These are phyloP conservation scores for Monoplex corrugatus DNA, from an alignment of 2,888 invertebrate genomes.

Conservation along the genomic window DNA sequence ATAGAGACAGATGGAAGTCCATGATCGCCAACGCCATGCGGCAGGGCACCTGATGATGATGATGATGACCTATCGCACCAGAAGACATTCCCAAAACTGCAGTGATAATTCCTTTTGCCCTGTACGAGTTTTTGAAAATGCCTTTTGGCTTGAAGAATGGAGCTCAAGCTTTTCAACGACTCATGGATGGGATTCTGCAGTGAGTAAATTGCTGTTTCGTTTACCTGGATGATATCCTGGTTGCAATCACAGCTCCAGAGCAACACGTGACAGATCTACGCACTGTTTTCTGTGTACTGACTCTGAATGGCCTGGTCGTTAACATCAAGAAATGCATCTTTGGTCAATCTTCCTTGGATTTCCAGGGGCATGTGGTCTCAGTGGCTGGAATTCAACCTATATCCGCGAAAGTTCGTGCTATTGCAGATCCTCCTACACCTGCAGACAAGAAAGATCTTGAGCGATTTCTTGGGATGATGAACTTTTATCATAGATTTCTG, in stretches of 20 bases:
- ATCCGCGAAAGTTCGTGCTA: neutral
- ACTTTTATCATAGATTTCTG: conserved; percentile 12
- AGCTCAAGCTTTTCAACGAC: neutral
- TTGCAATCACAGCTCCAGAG: neutral
- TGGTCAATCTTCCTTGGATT: neutral
- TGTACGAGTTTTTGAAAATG: neutral
- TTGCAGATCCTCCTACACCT: neutral
- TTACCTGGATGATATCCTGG: neutral
- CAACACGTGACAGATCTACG: neutral
- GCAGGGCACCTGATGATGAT: too few relatives aligned
- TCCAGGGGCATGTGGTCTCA: conserved; percentile 1
- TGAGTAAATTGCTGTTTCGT: neutral
- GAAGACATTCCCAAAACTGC: conserved; percentile 9
- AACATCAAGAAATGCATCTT: conserved; percentile 18
- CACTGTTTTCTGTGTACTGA: neutral
- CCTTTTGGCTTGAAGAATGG: conserved; percentile 2
- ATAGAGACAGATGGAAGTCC: too few relatives aligned
- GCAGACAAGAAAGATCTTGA: neutral
- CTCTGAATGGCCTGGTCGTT: neutral
- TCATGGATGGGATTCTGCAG: neutral
- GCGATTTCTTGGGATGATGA: neutral
- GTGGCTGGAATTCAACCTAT: neutral
- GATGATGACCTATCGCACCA: neutral
- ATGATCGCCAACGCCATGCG: too few relatives aligned
- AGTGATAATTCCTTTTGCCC: neutral